Conservation (phyloP, 2,888 invertebrate genomes). For the Eugnorisma glareosa region DNA sequence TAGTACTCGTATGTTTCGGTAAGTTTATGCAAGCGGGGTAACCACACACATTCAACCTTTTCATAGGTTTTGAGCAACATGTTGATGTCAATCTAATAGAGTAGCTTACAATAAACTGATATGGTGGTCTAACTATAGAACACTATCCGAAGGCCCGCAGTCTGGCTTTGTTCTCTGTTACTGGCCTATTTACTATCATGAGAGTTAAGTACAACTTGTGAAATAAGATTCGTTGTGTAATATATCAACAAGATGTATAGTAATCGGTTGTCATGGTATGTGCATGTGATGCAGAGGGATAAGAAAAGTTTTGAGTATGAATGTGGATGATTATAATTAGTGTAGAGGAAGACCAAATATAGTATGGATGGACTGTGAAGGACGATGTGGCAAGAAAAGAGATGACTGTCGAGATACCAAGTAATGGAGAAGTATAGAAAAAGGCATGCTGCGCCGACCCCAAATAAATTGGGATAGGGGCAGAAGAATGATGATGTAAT, state of each 20-base stretch:
- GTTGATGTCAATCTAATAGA: not conserved
- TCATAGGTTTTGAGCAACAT: not conserved
- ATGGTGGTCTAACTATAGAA: not conserved
- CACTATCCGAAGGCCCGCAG: not conserved
- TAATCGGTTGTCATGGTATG: not conserved
- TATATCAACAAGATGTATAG: not conserved
- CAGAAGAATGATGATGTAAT: not conserved
- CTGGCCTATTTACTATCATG: not conserved
- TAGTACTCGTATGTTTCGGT: no score
- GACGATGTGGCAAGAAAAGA: not conserved
- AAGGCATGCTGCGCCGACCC: not conserved
- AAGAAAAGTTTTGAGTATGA: not conserved
- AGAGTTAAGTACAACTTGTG: not conserved
- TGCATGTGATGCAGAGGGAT: not conserved
- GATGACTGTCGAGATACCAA: not conserved
- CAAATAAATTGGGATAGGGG: not conserved
- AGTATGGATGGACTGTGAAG: not conserved
- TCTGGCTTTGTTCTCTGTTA: not conserved
- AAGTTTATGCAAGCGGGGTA: not conserved
- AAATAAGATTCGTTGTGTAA: not conserved
- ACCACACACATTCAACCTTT: not conserved
- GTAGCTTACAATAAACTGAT: not conserved
- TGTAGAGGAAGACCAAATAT: not conserved
- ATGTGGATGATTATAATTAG: not conserved
- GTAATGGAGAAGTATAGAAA: not conserved